Percentiles rank a stretch among this genome's conserved stretches.
Evolutionary conservation across 2,888 invertebrate genomes (phyloP).

Genomic region (Sesamia inferens): DNA sequence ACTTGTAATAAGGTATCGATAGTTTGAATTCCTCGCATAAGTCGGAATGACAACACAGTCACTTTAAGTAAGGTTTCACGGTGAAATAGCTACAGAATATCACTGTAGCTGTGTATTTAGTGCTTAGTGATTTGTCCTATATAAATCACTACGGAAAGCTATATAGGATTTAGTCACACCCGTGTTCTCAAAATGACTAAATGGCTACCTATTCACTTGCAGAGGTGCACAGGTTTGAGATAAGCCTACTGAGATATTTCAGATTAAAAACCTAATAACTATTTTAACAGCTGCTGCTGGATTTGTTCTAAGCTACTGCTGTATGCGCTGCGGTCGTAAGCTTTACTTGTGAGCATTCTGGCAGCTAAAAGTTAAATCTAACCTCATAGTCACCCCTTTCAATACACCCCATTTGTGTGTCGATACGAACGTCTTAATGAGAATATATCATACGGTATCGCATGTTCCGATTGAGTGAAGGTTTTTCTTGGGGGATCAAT

Average conservation of each 20-base stretch:
- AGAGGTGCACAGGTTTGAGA: neutral
- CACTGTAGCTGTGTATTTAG: neutral
- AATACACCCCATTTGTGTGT: slow-evolving; percentile 16
- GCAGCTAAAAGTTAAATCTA: neutral
- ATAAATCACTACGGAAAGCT: neutral
- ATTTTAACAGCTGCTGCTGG: no score
- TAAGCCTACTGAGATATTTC: neutral
- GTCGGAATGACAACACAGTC: no score
- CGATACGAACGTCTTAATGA: slow-evolving; percentile 54
- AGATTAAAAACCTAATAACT: neutral
- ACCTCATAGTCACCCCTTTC: slow-evolving; percentile 12
- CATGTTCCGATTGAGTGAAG: slow-evolving; percentile 80
- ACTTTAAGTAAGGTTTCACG: no score
- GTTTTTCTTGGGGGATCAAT: slow-evolving; percentile 80
- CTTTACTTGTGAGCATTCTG: no score
- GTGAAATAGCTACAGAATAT: no score
- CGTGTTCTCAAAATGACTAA: neutral
- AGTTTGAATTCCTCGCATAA: no score
- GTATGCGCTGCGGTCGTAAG: neutral
- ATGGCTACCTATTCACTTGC: no score
- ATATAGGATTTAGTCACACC: neutral
- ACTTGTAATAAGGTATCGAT: no score
- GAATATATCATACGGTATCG: slow-evolving; percentile 72
- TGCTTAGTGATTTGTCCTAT: neutral
- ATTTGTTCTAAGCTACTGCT: no score